Percentiles rank a stretch among this genome's conserved stretches.
These are phyloP conservation scores for Stigmatopora nigra DNA, from an alignment of 2,113 vertebrate genomes.

Conservation along the genomic window DNA sequence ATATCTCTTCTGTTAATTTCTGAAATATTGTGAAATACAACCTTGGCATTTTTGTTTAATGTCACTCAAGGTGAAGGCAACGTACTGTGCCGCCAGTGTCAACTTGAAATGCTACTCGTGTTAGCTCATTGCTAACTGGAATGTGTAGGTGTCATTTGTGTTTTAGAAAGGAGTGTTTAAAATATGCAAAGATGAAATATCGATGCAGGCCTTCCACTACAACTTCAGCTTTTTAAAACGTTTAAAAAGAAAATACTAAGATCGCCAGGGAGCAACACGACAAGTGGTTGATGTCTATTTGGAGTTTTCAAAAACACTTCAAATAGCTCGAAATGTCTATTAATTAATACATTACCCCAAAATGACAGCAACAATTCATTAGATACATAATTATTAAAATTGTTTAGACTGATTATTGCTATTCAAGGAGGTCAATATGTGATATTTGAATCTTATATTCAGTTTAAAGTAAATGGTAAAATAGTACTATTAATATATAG, in stretches of 20 bases:
- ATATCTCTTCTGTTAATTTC: not conserved
- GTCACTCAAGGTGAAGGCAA: conserved; percentile 31
- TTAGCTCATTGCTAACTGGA: not conserved
- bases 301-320: too few relatives aligned
- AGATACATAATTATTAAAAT: too few relatives aligned
- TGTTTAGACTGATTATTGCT: too few relatives aligned
- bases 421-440: too few relatives aligned
- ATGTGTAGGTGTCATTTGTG: conserved; percentile 2
- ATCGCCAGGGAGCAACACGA: not conserved
- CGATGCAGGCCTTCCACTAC: not conserved
- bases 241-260: not conserved
- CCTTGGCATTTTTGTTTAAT: not conserved
- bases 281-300: too few relatives aligned
- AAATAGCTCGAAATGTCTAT: too few relatives aligned
- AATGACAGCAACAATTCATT: too few relatives aligned
- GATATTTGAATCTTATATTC: too few relatives aligned
- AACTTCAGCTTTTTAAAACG: not conserved
- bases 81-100: not conserved
- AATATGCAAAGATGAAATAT: not conserved
- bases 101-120: not conserved
- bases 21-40: not conserved
- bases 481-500: too few relatives aligned
- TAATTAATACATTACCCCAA: too few relatives aligned
- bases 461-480: too few relatives aligned
- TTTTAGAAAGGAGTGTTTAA: not conserved